These are phyloP conservation scores for Coregonus sp. DNA, from an alignment of 2,797 vertebrate species.

Conservation along the genomic window DNA sequence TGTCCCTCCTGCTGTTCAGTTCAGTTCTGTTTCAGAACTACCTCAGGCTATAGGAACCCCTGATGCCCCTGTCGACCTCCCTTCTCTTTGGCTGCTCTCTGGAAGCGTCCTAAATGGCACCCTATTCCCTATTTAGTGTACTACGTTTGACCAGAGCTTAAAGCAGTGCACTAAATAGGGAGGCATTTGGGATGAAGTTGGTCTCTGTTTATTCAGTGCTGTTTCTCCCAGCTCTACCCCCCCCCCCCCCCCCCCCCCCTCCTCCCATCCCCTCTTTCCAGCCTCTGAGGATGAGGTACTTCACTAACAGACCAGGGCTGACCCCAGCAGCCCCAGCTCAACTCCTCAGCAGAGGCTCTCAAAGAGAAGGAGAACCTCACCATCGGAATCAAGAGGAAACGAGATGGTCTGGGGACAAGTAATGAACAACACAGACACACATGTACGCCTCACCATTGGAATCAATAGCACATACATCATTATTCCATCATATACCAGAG, in stretches of 20 bases:
- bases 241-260: background rate
- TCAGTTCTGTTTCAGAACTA: too few relatives aligned
- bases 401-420: constrained; percentile 88
- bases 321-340: constrained; percentile 91
- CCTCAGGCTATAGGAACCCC: too few relatives aligned
- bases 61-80: too few relatives aligned
- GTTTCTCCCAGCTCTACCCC: background rate
- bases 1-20: too few relatives aligned
- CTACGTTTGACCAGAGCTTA: background rate
- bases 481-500: background rate
- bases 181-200: background rate
- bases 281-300: constrained; percentile 91
- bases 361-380: constrained; percentile 84
- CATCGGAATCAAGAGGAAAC: constrained; percentile 87
- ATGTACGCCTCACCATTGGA: background rate
- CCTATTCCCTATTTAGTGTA: background rate
- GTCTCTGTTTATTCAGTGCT: background rate
- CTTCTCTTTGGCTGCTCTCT: background rate
- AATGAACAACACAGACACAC: constrained; percentile 37
- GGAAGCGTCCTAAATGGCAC: background rate
- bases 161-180: too few relatives aligned
- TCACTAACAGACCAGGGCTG: constrained; percentile 91
- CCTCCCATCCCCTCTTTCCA: constrained; percentile 52
- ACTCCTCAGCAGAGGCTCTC: constrained; percentile 82
- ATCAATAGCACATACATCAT: too few relatives aligned